phyloP scores from a whole-genome alignment of 2,888 invertebrate genomes.

The Adelphocoris suturalis region DNA sequence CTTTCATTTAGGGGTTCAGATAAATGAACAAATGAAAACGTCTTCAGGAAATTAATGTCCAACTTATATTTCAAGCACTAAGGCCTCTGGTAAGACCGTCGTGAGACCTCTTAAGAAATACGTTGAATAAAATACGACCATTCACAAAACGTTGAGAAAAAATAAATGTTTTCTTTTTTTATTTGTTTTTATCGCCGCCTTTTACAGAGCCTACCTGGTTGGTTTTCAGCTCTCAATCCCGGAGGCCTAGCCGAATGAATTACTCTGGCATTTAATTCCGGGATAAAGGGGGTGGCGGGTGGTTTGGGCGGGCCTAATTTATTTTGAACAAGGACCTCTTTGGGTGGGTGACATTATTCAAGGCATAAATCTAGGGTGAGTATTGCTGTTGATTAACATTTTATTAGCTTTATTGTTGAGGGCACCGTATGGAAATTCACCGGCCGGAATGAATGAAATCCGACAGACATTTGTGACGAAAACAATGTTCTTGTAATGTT shows the following conservation, averaged over 20 bases:
- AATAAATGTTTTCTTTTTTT: background rate
- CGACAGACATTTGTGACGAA: too few relatives aligned
- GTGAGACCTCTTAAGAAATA: background rate
- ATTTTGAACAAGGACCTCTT: slow-evolving; percentile 7
- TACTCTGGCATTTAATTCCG: slow-evolving; percentile 10
- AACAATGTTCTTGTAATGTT: too few relatives aligned
- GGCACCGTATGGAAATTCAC: too few relatives aligned
- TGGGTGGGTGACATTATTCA: slow-evolving; percentile 13
- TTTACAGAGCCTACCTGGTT: background rate
- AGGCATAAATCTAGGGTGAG: background rate
- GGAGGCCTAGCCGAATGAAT: slow-evolving; percentile 14
- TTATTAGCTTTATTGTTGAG: background rate
- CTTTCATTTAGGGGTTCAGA: too few relatives aligned
- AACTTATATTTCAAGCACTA: background rate
- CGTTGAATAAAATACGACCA: background rate
- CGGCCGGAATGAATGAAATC: too few relatives aligned
- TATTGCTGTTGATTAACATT: slow-evolving; percentile 2
- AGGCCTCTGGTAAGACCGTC: background rate
- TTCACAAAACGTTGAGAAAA: background rate
- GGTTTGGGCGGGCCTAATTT: slow-evolving; percentile 2
- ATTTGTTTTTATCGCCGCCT: background rate
- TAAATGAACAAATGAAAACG: too few relatives aligned
- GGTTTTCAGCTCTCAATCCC: slow-evolving; percentile 20
- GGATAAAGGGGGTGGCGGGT: background rate
- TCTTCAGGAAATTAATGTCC: background rate